Evolutionary conservation across 2,888 invertebrate genomes (phyloP), one percentile per base, ranked within the genome.

Genomic region (Microctonus hyperodae): DNA sequence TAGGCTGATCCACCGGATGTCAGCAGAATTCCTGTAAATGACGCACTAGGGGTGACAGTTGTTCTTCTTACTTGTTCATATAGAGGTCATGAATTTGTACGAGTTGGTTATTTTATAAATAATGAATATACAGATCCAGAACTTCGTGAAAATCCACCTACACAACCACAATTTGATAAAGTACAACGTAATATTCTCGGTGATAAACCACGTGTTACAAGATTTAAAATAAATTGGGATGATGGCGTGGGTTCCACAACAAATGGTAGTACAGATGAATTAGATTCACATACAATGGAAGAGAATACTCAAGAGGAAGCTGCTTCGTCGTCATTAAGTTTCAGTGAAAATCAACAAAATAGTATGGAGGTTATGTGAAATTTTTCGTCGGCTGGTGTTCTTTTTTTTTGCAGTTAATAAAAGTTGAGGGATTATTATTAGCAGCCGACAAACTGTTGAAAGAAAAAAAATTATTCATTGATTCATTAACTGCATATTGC

Each of bases 81-180:
- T 81, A 87, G 94, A 73, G 82, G 83, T 33, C 97, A 94, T 81
- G 98, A 98, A 85, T 99, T 99, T 83, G 96, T 98, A 1, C 88
- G 98, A 69, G 97, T 99, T 2, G 99, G 98, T 1, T 99, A 98
- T 84, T 99, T 98, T 82, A 98, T 99, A 66, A 98, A 98, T 81
- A 98, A 98, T 80, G 98, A 98, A 81, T 99, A 99, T 81, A 90
- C 88, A 4, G 97, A 98, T 77, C 92, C 93, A 0, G 98, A 98
- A 79, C 85, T 98, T 73, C 89, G 93, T 59, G 98, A 98, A 83
- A 97, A 96, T 83, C 96, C 97, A 3, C 98, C 99, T 9, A 87
- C 94, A 5, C 91, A 92, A 69, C 97, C 98, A 1, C 90, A 93
- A 71, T 97, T 97, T 84, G 96, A 97, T 79, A 97, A 97, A 87